Evolutionary conservation across 2,113 vertebrate species (phyloP).

Genomic region (Esox niger): DNA sequence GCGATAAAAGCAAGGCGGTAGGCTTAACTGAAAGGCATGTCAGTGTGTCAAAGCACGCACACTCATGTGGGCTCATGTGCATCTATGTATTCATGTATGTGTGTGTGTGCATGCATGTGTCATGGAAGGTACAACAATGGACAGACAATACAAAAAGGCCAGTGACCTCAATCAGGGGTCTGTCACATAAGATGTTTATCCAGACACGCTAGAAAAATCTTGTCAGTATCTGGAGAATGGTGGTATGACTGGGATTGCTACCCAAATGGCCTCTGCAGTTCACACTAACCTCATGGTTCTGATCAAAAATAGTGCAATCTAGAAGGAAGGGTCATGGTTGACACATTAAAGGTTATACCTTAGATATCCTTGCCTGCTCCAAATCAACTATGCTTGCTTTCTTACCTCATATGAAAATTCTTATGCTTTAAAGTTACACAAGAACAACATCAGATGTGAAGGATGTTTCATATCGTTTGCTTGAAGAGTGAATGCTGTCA

Average conservation of each 20-base stretch:
- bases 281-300: no score
- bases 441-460: not conserved
- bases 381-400: not conserved
- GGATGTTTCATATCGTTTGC: not conserved
- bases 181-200: not conserved
- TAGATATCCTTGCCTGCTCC: not conserved
- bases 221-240: not conserved
- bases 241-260: not conserved
- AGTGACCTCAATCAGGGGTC: not conserved
- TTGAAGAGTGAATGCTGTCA: no score
- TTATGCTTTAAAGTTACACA: not conserved
- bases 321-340: no score
- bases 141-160: not conserved
- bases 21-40: no score
- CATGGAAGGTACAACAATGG: not conserved
- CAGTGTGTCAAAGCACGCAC: no score
- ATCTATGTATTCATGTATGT: not conserved
- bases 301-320: no score
- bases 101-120: not conserved
- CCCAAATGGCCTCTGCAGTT: not conserved
- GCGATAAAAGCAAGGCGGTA: no score
- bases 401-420: not conserved
- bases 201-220: not conserved
- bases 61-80: no score
- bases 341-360: not conserved